Evolutionary conservation across 2,888 invertebrate species (phyloP).

Genomic region (Thyatira batis): DNA sequence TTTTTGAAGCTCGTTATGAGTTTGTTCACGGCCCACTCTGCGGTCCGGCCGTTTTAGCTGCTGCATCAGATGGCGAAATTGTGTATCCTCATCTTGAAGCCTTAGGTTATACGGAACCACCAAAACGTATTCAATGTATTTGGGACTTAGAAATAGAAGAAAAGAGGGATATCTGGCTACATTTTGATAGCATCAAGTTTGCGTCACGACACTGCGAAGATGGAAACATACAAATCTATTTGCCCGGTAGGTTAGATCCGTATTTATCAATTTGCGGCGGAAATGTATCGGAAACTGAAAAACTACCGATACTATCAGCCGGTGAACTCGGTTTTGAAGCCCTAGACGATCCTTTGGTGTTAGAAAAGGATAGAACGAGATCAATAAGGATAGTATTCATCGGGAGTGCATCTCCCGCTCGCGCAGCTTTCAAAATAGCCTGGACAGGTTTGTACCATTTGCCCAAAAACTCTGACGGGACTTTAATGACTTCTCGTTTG

Average conservation of each 20-base stretch:
- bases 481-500: conserved; percentile 88
- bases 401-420: conserved; percentile 89
- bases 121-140: conserved; percentile 88
- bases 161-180: conserved; percentile 92
- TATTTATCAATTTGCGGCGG: conserved; percentile 92
- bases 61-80: conserved; percentile 92
- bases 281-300: conserved; percentile 90
- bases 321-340: conserved; percentile 87
- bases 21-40: conserved; percentile 95
- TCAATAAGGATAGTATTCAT: conserved; percentile 88
- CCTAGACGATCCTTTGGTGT: conserved; percentile 77
- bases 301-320: conserved; percentile 90
- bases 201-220: conserved; percentile 93
- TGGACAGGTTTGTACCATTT: conserved; percentile 95
- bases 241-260: conserved; percentile 88
- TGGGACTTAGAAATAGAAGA: conserved; percentile 92
- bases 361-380: conserved; percentile 83
- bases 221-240: conserved; percentile 91
- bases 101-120: conserved; percentile 85
- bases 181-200: conserved; percentile 93
- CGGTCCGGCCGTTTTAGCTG: conserved; percentile 90
- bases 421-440: conserved; percentile 93
- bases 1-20: conserved; percentile 93
- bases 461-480: conserved; percentile 91
- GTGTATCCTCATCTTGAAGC: conserved; percentile 93